phyloP scores from a whole-genome alignment of 2,888 invertebrate genomes.

The Pharmacophagus antenor region DNA sequence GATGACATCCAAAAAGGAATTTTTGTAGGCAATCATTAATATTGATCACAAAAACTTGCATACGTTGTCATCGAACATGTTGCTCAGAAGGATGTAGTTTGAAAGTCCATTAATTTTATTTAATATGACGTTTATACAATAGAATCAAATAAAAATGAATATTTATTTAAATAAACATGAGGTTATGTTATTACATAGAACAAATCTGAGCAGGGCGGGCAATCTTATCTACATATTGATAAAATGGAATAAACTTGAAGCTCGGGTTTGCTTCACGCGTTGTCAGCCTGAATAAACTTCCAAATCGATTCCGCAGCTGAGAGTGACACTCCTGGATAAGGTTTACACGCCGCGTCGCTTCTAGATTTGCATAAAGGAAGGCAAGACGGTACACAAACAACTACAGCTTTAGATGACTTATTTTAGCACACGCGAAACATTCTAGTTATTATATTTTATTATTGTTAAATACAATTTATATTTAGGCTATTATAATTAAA shows the following conservation, averaged over 20 bases:
- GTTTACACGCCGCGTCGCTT: constrained; percentile 54
- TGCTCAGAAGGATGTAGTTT: too few species aligned
- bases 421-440: constrained; percentile 2
- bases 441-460: not conserved
- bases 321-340: constrained; percentile 72
- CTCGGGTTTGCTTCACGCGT: constrained; percentile 67
- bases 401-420: constrained; percentile 29
- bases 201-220: constrained; percentile 25
- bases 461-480: not conserved
- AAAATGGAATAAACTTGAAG: constrained; percentile 60
- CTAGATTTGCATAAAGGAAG: constrained; percentile 75
- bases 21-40: too few species aligned
- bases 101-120: too few species aligned
- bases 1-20: too few species aligned
- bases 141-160: not conserved
- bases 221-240: constrained; percentile 39
- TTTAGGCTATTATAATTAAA: too few species aligned
- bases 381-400: constrained; percentile 49
- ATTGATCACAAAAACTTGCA: too few species aligned
- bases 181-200: constrained; percentile 8
- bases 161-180: not conserved
- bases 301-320: constrained; percentile 78
- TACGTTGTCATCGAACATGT: too few species aligned
- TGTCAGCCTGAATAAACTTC: constrained; percentile 78
- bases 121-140: not conserved